A percentile compares a stretch with the other conserved stretches of the same genome.
phyloP scores from a whole-genome alignment of 1,140 invertebrate genomes.

The Harpegnathos saltator region DNA sequence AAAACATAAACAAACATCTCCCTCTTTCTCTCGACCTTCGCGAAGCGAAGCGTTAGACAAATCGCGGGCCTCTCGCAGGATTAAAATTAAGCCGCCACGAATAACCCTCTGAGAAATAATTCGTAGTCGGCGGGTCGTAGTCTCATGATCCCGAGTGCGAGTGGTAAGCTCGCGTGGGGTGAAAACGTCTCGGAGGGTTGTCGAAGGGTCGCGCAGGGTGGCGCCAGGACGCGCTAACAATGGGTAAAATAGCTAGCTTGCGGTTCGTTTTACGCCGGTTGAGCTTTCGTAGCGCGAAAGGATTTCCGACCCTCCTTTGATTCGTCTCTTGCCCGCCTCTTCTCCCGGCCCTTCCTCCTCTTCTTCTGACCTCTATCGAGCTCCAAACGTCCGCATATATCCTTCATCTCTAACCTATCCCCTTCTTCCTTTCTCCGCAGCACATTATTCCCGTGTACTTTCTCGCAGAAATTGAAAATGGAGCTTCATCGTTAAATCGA shows the following conservation, averaged over 20 bases:
- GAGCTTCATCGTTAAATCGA: conserved; percentile 18
- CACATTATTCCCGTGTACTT: not conserved
- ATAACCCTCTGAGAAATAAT: conserved; percentile 43
- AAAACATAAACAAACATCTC: not conserved
- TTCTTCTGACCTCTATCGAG: not conserved
- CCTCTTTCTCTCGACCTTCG: not conserved
- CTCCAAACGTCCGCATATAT: not conserved
- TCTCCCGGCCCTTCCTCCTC: not conserved
- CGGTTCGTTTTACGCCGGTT: conserved; percentile 62
- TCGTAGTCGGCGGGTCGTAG: not conserved
- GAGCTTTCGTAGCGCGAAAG: conserved; percentile 44
- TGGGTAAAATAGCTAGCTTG: conserved; percentile 49
- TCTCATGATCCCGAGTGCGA: conserved; percentile 12
- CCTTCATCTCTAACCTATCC: too few relatives aligned
- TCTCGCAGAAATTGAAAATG: conserved; percentile 18
- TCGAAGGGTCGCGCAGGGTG: conserved; percentile 15
- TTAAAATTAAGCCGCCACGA: conserved; percentile 42
- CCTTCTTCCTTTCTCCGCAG: too few relatives aligned
- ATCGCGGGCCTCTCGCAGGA: not conserved
- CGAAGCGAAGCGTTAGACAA: conserved; percentile 31
- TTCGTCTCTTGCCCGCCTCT: conserved; percentile 12
- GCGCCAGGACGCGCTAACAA: conserved; percentile 61
- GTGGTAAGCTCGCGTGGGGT: conserved; percentile 21
- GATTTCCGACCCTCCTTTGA: conserved; percentile 50
- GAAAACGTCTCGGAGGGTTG: conserved; percentile 23